Percentiles rank a stretch among this genome's conserved stretches.
Evolutionary conservation across 2,888 invertebrate genomes (phyloP).

Genomic region (Abscondita cerata): DNA sequence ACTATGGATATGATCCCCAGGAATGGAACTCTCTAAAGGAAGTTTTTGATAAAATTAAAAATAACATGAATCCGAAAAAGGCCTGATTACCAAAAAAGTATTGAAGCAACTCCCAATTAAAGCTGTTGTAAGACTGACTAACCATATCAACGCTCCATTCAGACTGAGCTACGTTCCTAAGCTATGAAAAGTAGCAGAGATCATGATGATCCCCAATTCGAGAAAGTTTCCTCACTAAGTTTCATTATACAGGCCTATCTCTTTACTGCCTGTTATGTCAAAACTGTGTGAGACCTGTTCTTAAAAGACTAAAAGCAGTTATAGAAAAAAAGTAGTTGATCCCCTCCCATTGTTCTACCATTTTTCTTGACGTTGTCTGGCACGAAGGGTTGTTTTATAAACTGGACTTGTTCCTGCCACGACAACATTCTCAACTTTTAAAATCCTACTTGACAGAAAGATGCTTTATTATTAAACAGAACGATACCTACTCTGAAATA

Average conservation of each 20-base stretch:
- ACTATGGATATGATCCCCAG: conserved; percentile 1
- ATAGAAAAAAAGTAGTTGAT: too few species aligned
- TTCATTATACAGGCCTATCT: conserved; percentile 41
- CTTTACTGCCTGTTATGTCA: conserved; percentile 37
- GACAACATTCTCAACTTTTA: not conserved
- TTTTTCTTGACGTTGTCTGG: not conserved
- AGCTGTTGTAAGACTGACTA: conserved; percentile 21
- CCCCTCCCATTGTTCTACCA: too few species aligned
- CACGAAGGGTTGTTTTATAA: not conserved
- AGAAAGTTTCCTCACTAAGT: conserved; percentile 15
- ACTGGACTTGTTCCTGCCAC: not conserved
- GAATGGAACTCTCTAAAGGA: conserved; percentile 11
- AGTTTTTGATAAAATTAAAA: conserved; percentile 2
- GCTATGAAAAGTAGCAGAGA: conserved; percentile 35
- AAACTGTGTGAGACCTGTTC: too few species aligned
- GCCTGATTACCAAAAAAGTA: conserved; percentile 37
- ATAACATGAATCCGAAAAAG: conserved; percentile 19
- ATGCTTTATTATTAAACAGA: too few species aligned
- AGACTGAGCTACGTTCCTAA: conserved; percentile 31
- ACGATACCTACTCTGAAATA: too few species aligned
- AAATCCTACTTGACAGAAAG: not conserved
- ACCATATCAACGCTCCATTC: conserved; percentile 12
- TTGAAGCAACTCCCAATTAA: conserved; percentile 25
- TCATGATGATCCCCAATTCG: conserved; percentile 42
- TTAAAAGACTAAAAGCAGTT: conserved; percentile 15